Percentiles rank a stretch among this genome's conserved stretches.
Evolutionary conservation across 1,140 invertebrate genomes (phyloP).

Genomic region (Diprion similis): DNA sequence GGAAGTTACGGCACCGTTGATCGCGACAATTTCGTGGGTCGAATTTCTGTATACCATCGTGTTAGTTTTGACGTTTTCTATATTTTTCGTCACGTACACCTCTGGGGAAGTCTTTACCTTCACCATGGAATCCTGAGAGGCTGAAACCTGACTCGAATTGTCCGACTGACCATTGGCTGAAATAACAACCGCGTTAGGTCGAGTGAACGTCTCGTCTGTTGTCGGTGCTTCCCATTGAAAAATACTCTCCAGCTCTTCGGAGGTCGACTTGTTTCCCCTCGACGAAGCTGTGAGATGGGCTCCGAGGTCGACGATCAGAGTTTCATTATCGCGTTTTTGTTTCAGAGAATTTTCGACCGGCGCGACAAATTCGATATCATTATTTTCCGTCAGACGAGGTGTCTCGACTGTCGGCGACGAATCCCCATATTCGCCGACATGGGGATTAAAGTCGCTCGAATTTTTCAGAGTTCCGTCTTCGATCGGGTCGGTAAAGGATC

Average conservation of each 20-base stretch:
- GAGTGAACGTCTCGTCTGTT: background rate
- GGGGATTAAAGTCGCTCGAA: background rate
- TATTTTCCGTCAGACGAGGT: background rate
- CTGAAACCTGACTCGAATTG: background rate
- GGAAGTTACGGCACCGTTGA: background rate
- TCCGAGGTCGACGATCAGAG: slow-evolving; percentile 4
- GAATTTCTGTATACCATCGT: slow-evolving; percentile 24
- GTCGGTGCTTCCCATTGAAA: background rate
- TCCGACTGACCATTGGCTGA: background rate
- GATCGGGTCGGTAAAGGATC: background rate
- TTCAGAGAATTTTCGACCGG: background rate
- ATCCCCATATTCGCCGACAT: background rate
- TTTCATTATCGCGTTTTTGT: background rate
- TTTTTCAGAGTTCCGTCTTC: background rate
- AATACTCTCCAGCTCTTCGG: background rate
- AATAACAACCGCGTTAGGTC: background rate
- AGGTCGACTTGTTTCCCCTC: background rate
- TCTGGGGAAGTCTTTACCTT: background rate
- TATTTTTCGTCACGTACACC: background rate
- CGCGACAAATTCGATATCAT: background rate
- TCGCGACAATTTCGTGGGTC: background rate
- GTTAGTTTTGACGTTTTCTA: background rate
- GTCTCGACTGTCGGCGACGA: background rate
- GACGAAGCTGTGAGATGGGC: background rate
- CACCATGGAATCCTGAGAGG: background rate